Evolutionary conservation across 2,113 vertebrate genomes (phyloP), one percentile per base, ranked within the genome.

Genomic region (Elephas maximus): DNA sequence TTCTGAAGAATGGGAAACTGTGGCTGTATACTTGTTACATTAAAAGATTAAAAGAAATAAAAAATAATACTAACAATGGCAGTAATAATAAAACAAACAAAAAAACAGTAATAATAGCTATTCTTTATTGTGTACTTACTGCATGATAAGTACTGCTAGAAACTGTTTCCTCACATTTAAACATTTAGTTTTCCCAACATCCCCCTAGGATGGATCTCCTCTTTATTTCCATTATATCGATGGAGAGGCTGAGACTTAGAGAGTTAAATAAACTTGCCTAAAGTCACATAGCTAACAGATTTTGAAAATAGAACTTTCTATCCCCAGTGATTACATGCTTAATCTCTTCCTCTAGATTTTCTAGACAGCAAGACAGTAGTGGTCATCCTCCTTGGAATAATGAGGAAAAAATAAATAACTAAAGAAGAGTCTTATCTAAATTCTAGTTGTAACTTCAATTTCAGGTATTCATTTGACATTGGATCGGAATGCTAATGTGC

Each of bases 261-360:
- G 6, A 88, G 18, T 67, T 93, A 83, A 77, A 76, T 77, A 88
- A 33, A 90, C 3, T 17, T 81, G 0, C 24, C 9, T 8, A 67
- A 30, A 33, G 24, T 84, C 45, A 53, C 12, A 9, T n/a, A 76
- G 30, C 1, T 84, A 76, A 37, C 41, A 78, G 24, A 26, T 73
- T 91, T 90, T 80, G 45, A 90, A 93, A 90, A 93, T 5, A 62
- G 4, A 15, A 12, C 10, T 95, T 95, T 82, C 41, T 62, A 3
- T 45, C 44, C 48, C 23, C 17, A 88, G 41, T 51, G 2, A 5
- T 84, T 85, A 21, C 8, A n/a, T 63, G 21, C 3, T 17, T 71
- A 33, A 57, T 4, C 45, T 24, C 17, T 90, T 71, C 41, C 45
- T 85, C 76, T 9, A 92, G 57, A 73, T n/a, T 12, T 8, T 28